A percentile compares a stretch with the other conserved stretches of the same genome.
These are phyloP conservation scores for Boleophthalmus pectinirostris DNA, from an alignment of 2,113 vertebrate species.

Conservation along the genomic window DNA sequence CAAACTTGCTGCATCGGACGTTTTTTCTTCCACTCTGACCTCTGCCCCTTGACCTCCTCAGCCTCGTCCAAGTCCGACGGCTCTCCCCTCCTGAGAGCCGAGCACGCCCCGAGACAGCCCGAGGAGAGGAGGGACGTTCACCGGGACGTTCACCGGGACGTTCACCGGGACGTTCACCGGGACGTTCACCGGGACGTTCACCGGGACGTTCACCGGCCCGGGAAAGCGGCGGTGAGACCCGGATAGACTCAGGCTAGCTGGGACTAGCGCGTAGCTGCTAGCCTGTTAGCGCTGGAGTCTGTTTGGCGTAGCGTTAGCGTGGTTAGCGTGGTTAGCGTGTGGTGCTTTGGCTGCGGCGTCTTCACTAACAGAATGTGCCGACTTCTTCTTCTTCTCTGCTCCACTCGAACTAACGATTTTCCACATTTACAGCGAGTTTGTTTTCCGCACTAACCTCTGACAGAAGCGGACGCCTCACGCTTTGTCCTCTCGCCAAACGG, in stretches of 20 bases:
- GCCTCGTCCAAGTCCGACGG: constrained; percentile 96
- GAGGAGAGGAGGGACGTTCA: constrained; percentile 92
- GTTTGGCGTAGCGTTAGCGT: neutral
- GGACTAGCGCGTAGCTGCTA: constrained; percentile 27
- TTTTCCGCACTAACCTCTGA: constrained; percentile 57
- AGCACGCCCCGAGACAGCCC: constrained; percentile 86
- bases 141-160: constrained; percentile 87
- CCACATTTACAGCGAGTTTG: constrained; percentile 49
- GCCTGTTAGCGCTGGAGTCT: constrained; percentile 33
- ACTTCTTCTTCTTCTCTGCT: constrained; percentile 23
- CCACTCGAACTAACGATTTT: constrained; percentile 24
- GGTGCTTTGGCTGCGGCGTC: constrained; percentile 36
- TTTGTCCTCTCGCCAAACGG: constrained; percentile 28
- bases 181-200: constrained; percentile 88
- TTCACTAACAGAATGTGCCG: constrained; percentile 39
- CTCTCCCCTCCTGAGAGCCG: constrained; percentile 87
- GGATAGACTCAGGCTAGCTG: constrained; percentile 29
- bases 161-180: constrained; percentile 86
- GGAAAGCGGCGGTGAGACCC: constrained; percentile 87
- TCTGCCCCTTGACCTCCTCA: constrained; percentile 60
- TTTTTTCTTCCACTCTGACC: constrained; percentile 26
- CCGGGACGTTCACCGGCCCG: constrained; percentile 86
- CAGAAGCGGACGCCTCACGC: constrained; percentile 26
- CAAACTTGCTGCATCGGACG: neutral
- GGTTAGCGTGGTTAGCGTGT: neutral